A percentile compares a stretch with the other conserved stretches of the same genome.
Conservation (phyloP, 2,113 vertebrate species). For the Carassius auratus region DNA sequence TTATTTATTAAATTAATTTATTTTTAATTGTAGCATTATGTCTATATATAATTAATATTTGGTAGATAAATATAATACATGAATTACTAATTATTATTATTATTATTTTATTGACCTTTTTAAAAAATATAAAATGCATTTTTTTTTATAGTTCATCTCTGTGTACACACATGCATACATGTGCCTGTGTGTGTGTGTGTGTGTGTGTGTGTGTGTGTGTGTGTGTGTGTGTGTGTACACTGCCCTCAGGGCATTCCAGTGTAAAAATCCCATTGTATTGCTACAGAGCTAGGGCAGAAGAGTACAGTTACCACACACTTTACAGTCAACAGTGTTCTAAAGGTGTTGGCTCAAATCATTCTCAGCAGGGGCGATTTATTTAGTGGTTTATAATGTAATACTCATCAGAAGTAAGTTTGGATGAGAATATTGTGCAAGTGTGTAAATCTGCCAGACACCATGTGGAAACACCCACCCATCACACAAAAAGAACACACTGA, state of each 20-base stretch:
- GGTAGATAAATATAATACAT: too few relatives aligned
- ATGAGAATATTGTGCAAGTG: not conserved
- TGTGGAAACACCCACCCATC: constrained; percentile 7
- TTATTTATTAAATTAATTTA: too few relatives aligned
- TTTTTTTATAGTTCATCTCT: too few relatives aligned
- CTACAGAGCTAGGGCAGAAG: not conserved
- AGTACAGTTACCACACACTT: not conserved
- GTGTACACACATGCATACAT: not conserved
- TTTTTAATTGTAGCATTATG: too few relatives aligned
- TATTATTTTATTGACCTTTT: too few relatives aligned
- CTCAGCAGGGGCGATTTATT: not conserved
- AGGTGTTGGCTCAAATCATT: not conserved
- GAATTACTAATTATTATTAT: too few relatives aligned
- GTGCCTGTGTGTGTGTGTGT: too few relatives aligned
- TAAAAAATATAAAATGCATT: too few relatives aligned
- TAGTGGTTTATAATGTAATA: constrained; percentile 4
- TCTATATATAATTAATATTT: too few relatives aligned
- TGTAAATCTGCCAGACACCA: not conserved
- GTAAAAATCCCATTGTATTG: constrained; percentile 7
- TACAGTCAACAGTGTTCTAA: not conserved
- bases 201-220: not conserved
- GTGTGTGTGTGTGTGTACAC: not conserved
- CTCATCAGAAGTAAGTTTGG: not conserved
- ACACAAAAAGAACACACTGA: not conserved
- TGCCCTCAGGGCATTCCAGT: not conserved